Evolutionary conservation across 2,888 invertebrate species (phyloP).

Genomic region (Ormyrus thymus): DNA sequence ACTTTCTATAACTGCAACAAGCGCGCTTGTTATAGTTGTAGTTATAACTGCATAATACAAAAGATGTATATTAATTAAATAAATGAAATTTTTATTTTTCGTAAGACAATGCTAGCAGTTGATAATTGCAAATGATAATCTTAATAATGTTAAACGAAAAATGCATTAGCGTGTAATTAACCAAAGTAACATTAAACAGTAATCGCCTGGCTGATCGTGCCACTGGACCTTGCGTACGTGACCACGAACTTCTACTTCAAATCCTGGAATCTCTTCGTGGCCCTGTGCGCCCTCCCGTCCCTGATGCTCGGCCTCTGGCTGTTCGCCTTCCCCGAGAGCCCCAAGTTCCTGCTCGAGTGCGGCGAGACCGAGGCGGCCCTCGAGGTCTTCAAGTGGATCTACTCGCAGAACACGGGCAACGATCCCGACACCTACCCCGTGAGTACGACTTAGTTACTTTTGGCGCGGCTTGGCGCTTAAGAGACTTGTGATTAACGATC

Average conservation of each 20-base stretch:
- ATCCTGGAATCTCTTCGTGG: conserved; percentile 89
- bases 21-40: no score
- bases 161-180: no score
- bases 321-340: conserved; percentile 86
- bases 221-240: conserved; percentile 80
- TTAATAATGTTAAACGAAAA: no score
- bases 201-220: conserved; percentile 87
- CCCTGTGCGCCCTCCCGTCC: conserved; percentile 84
- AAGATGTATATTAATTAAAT: no score
- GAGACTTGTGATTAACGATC: background rate
- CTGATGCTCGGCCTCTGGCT: conserved; percentile 83
- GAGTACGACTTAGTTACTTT: conserved; percentile 66
- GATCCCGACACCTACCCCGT: conserved; percentile 84
- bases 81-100: no score
- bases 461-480: background rate
- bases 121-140: no score
- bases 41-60: no score
- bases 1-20: background rate
- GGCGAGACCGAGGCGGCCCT: conserved; percentile 87
- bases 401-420: conserved; percentile 83
- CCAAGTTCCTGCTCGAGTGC: conserved; percentile 87
- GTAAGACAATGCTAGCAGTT: no score
- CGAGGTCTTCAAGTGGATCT: conserved; percentile 82
- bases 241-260: conserved; percentile 81
- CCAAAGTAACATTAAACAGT: conserved; percentile 73